Conservation (phyloP, 2,888 invertebrate genomes). For the Thymelicus acteon region DNA sequence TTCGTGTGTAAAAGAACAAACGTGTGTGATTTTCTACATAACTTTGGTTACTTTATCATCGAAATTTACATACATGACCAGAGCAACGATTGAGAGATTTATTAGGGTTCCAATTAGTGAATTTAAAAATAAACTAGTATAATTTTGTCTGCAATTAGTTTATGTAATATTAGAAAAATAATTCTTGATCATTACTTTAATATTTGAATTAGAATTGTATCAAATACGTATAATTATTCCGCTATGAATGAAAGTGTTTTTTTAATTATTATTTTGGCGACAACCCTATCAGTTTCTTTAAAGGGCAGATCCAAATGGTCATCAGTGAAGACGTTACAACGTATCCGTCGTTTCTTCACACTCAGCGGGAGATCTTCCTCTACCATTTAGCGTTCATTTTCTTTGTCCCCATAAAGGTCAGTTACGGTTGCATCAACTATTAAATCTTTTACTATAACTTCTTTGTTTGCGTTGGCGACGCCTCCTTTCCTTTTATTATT, state of each 20-base stretch:
- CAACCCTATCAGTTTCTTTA: constrained; percentile 61
- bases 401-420: constrained; percentile 71
- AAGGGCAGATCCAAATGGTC: constrained; percentile 59
- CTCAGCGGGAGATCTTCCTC: constrained; percentile 75
- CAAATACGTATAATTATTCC: too few relatives aligned
- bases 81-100: too few relatives aligned
- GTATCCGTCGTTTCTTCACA: constrained; percentile 51
- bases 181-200: too few relatives aligned
- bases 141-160: too few relatives aligned
- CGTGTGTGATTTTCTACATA: too few relatives aligned
- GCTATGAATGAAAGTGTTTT: not conserved
- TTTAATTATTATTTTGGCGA: not conserved
- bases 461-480: constrained; percentile 64
- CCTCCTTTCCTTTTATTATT: constrained; percentile 65
- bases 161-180: too few relatives aligned
- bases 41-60: too few relatives aligned
- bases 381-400: constrained; percentile 53
- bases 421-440: constrained; percentile 60
- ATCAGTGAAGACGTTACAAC: constrained; percentile 69
- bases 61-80: too few relatives aligned
- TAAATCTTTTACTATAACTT: constrained; percentile 59
- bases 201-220: too few relatives aligned
- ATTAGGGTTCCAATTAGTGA: too few relatives aligned
- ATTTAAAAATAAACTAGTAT: too few relatives aligned
- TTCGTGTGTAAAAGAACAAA: too few relatives aligned